phyloP scores from a whole-genome alignment of 2,113 vertebrate genomes.

The Dromas ardeola region DNA sequence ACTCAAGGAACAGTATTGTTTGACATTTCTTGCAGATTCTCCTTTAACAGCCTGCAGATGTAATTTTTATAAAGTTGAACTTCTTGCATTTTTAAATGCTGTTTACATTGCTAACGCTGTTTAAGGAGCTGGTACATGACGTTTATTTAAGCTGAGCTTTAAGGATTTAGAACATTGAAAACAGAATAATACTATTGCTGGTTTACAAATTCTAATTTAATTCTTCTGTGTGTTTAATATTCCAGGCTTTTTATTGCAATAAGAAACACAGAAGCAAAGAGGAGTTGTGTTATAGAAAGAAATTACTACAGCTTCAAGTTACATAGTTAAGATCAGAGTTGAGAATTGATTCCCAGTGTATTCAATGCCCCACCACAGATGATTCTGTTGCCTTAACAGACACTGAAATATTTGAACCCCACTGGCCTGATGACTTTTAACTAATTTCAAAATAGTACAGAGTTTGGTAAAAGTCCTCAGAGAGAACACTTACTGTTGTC shows the following conservation, averaged over 20 bases:
- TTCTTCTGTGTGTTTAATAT: slow-evolving; percentile 26
- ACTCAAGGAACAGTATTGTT: slow-evolving; percentile 43
- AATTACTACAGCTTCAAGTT: not conserved
- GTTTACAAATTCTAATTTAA: slow-evolving; percentile 29
- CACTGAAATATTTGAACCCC: not conserved
- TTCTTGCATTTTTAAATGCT: slow-evolving; percentile 43
- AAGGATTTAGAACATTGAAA: slow-evolving; percentile 16
- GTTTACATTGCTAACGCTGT: slow-evolving; percentile 16
- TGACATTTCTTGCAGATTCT: slow-evolving; percentile 46
- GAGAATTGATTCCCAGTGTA: not conserved
- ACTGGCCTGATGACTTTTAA: not conserved
- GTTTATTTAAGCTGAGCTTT: slow-evolving; percentile 38
- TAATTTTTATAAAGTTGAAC: slow-evolving; percentile 37
- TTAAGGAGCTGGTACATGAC: slow-evolving; percentile 22
- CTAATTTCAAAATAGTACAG: not conserved
- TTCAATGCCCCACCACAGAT: not conserved
- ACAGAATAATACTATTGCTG: not conserved
- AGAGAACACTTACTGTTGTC: not conserved
- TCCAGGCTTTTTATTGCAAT: slow-evolving; percentile 35
- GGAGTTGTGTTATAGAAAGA: not conserved
- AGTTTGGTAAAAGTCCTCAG: not conserved
- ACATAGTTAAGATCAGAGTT: not conserved
- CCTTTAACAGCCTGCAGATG: slow-evolving; percentile 47
- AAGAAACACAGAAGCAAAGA: not conserved
- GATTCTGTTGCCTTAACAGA: not conserved